Evolutionary conservation across 2,113 vertebrate species (phyloP), one percentile per base, ranked within the genome.

Genomic region (Morone saxatilis): DNA sequence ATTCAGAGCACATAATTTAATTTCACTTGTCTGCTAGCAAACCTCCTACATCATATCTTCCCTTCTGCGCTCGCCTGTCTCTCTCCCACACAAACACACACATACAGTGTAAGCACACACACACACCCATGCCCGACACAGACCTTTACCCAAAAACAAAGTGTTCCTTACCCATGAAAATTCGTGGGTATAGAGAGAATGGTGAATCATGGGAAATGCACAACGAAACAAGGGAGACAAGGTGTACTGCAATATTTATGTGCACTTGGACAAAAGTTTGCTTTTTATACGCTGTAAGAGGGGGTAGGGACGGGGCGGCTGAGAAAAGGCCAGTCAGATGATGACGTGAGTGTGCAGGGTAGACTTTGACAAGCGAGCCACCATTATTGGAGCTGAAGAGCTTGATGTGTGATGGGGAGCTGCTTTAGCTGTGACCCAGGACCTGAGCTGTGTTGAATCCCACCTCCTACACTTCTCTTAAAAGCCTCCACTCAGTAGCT

Each of bases 231-330:
- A 85, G 77, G 54, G 62, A 85, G 71, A 89, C 80, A 84, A 69
- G 81, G 82, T 43, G 41, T 69, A 17, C 87, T 95, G 79, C 70
- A 94, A 90, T 93, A 95, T 94, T 94, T 86, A 94, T 92, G 78
- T 76, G 72, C 69, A 79, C 88, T 82, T 91, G 88, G 82, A 92
- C 85, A 92, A 81, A 92, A 86, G 77, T 90, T 85, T 0, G 84
- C 88, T 86, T 90, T 88, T 93, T 87, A 86, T 81, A 43, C 47
- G 66, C 72, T 16, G 76, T 71, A 43, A 86, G 73, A 80, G 43
- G 38, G 70, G 79, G 61, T 9, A 47, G 69, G 65, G 80, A 81
- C 20, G 19, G 43, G 68, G 71, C 4, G 6, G n/a, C 12, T 5
- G 54, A 68, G 75, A 78, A 88, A 81, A 25, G 3, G 76, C 74